Evolutionary conservation across 1,140 invertebrate species (phyloP).

Genomic region (Bombus confusus): DNA sequence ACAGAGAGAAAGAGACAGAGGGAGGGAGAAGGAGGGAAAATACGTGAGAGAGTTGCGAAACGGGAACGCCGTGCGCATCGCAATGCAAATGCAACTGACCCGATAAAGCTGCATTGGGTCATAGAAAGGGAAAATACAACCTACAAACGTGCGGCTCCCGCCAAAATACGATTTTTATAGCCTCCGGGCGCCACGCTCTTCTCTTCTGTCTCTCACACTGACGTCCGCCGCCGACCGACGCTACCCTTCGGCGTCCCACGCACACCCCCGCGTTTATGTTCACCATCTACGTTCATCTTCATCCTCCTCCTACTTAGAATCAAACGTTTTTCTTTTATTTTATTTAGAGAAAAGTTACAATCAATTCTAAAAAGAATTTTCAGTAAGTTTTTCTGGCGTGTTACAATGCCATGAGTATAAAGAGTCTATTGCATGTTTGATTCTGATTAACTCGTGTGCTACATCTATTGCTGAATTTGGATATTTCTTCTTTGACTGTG

Average conservation of each 20-base stretch:
- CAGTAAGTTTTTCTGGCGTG: too few species aligned
- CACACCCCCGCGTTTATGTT: background rate
- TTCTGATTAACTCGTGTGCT: too few species aligned
- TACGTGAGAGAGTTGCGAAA: slow-evolving; percentile 53
- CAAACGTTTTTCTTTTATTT: too few species aligned
- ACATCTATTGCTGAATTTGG: too few species aligned
- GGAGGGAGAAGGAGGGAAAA: slow-evolving; percentile 39
- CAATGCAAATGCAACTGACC: slow-evolving; percentile 78
- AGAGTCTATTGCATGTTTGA: too few species aligned
- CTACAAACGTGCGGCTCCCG: slow-evolving; percentile 72
- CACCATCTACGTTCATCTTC: slow-evolving; percentile 37
- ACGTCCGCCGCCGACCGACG: slow-evolving; percentile 12
- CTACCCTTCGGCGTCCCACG: background rate
- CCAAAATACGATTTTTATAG: slow-evolving; percentile 78
- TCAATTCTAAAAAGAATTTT: too few species aligned
- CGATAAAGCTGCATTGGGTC: slow-evolving; percentile 79
- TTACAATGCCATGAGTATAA: too few species aligned
- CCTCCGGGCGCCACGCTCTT: slow-evolving; percentile 57
- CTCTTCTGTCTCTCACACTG: slow-evolving; percentile 15
- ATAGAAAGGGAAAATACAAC: slow-evolving; percentile 81
- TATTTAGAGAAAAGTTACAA: too few species aligned
- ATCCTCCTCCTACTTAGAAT: background rate
- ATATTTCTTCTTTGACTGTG: too few species aligned
- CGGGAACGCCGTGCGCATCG: slow-evolving; percentile 62
- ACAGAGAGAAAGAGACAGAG: slow-evolving; percentile 2